Conservation (phyloP, 30 jellyfish, hydroid and myxozoan species). For the Aurelia coerulea region DNA sequence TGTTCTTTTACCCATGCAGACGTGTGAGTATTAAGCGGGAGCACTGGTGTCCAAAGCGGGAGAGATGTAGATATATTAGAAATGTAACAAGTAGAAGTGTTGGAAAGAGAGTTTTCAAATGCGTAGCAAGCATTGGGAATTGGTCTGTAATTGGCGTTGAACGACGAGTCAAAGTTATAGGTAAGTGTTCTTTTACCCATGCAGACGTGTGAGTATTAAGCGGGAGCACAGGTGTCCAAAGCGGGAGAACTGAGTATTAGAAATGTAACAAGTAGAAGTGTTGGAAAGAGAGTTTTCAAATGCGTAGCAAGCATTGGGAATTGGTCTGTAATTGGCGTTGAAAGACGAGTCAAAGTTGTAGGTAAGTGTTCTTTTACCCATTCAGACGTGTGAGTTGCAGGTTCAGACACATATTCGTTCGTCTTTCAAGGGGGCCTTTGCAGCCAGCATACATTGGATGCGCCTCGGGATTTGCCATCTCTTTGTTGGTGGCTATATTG, state of each 20-base stretch:
- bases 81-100: constrained; percentile 8
- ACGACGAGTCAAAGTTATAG: constrained; percentile 12
- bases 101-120: constrained; percentile 8
- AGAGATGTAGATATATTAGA: constrained; percentile 2
- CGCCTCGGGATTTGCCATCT: too few relatives aligned
- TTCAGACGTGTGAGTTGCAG: too few relatives aligned
- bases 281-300: neutral
- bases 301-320: constrained; percentile 59
- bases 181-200: constrained; percentile 16
- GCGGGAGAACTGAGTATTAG: constrained; percentile 18
- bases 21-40: too few relatives aligned
- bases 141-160: constrained; percentile 36
- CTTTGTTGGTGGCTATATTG: too few relatives aligned
- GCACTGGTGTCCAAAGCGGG: neutral
- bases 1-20: neutral
- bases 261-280: constrained; percentile 10
- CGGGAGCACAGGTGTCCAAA: neutral
- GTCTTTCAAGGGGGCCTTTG: too few relatives aligned
- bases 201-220: neutral
- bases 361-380: constrained; percentile 18
- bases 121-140: constrained; percentile 55
- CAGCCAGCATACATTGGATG: too few relatives aligned
- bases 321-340: constrained; percentile 35
- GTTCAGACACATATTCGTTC: too few relatives aligned
- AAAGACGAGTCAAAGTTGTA: constrained; percentile 8